Evolutionary conservation across 2,113 vertebrate species (phyloP), one percentile per base, ranked within the genome.

Genomic region (Psephotus haematonotus): DNA sequence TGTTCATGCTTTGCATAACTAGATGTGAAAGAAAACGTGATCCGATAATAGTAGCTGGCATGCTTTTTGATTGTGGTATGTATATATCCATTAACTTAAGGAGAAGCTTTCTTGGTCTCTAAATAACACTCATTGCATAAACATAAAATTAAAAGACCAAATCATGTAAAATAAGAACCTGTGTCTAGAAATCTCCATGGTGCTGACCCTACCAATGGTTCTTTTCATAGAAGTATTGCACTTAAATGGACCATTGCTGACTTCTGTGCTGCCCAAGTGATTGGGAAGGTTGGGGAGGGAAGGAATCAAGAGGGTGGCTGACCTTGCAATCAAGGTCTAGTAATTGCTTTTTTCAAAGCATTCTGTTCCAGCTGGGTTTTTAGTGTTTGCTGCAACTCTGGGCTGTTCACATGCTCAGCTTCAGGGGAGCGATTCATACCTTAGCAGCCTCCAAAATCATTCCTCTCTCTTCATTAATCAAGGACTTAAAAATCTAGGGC

Each of bases 391-490:
- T 82, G 7, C 82, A 14, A 23, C 53, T 62, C 29, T 14, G 28
- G 13, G n/a, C 67, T 74, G 44, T 37, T 90, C 31, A 23, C 63
- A 60, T 87, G 68, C 33, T 77, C 50, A 69, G 41, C 41, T 90
- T 7, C 46, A 49, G 37, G n/a, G 71, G 64, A 77, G 68, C 69
- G 47, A 52, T 64, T 69, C 4, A 13, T 82, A 47, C 70, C 71
- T 80, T 19, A 77, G 27, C n/a, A 18, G 22, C 49, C 50, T 90
- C 90, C 88, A 81, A 4, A 88, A 63, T 90, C 20, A 37, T 78
- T 71, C 31, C 23, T 81, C 23, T 91, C 69, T 89, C 64, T 88
- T 86, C 52, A 46, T 95, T 93, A 75, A 64, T 93, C 65, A 86
- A 84, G 50, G 33, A 28, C 29, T 25, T 93, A 67, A n/a, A n/a